Conservation (phyloP, 2,888 invertebrate species). For the Busseola fusca region DNA sequence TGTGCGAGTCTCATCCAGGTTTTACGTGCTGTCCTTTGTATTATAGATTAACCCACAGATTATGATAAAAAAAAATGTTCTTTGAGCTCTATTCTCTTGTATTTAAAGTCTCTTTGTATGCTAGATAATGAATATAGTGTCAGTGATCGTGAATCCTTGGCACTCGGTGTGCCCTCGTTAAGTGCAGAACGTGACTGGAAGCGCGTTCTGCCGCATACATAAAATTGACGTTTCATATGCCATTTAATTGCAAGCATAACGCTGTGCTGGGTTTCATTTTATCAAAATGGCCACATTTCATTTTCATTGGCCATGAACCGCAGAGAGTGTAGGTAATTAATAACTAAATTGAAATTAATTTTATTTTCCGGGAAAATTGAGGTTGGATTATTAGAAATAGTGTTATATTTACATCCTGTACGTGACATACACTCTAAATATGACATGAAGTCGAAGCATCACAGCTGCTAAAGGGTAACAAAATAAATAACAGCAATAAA, state of each 20-base stretch:
- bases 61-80: not conserved
- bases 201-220: conserved; percentile 34
- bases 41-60: not conserved
- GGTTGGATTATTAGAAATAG: not conserved
- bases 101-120: conserved; percentile 2
- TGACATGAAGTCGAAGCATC: no score
- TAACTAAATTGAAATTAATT: conserved; percentile 8
- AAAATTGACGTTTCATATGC: conserved; percentile 7
- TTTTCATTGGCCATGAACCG: not conserved
- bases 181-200: conserved; percentile 45
- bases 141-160: conserved; percentile 47
- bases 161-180: conserved; percentile 45
- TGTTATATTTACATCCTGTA: not conserved
- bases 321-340: not conserved
- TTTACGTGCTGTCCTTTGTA: not conserved
- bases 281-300: not conserved
- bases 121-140: conserved; percentile 30
- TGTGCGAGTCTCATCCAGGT: no score
- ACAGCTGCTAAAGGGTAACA: not conserved
- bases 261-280: conserved; percentile 7
- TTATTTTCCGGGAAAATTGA: not conserved
- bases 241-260: conserved; percentile 21
- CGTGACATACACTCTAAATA: no score
- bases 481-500: not conserved
- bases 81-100: not conserved